Evolutionary conservation across 2,113 vertebrate genomes (phyloP), one percentile per base, ranked within the genome.

Genomic region (Microcebus lehilahytsara): DNA sequence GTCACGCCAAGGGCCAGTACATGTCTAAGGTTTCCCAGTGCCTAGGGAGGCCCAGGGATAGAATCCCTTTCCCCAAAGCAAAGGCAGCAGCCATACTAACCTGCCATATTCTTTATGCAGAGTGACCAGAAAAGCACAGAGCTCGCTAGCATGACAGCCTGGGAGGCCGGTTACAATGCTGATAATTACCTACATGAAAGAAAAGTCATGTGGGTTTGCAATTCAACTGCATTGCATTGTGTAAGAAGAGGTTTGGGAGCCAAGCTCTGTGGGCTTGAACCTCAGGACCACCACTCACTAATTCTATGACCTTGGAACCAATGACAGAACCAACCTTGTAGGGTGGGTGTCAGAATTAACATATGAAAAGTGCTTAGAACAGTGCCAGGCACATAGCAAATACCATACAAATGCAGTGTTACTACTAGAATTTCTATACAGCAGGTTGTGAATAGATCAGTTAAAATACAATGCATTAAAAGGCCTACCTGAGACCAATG

Each of bases 101-200:
- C 99, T 99, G 93, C 99, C 99, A 11, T 90, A 98, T 71, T 99
- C 99, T 93, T 99, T 99, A 98, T 99, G 99, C 49, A 99, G 98
- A 49, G 98, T 98, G 12, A 99, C 98, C 69, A 99, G 99, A 93
- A 99, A 99, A 97, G 99, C 90, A 37, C 99, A 99, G 3, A 99
- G 99, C 30, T 99, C 99, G 1, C 98, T 99, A 97, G 99, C 99
- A 51, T 98, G 99, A 93, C 99, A 99, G n/a, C 99, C 99, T 1
- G 99, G 99, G 25, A 99, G 98, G 13, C 99, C 99, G 0, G 99
- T 99, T 95, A 99, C 94, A 93, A 99, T 98, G 97, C 98, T 99
- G 97, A 99, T 98, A 72, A 99, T 96, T 89, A 99, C 99, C 99
- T 99, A 92, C 30, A 95, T 66, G 64, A 53, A 96, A 96, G 23